Evolutionary conservation across 2,797 vertebrate genomes (phyloP), one percentile per base, ranked within the genome.

Genomic region (Tadarida brasiliensis): DNA sequence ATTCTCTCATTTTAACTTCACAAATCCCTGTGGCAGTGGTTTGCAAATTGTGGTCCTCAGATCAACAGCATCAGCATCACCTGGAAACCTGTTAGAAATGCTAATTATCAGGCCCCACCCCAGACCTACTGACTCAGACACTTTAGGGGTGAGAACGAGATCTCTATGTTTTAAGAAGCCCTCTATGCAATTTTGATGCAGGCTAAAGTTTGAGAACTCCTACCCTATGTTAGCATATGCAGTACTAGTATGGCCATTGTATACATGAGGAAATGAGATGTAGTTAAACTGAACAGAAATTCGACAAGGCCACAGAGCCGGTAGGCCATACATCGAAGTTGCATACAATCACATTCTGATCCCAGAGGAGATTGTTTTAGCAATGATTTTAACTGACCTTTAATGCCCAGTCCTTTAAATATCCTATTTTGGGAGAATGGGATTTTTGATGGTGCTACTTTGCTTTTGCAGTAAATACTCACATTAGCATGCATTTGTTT

Each of bases 361-460:
- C 87, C 24, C 26, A 91, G 65, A 78, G 30, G 67, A 5, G 81
- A 54, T 24, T 73, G n/a, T n/a, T 92, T 94, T 67, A 84, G 22
- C 10, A 67, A 30, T 47, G 8, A 87, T 83, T 74, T 74, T 80
- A 70, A 87, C n/a, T 85, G 61, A 2, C 20, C 44, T n/a, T 28
- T 76, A 49, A 71, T 51, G 10, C 47, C 14, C 30, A 47, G 71
- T 86, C 16, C n/a, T 77, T 82, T 87, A 74, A 91, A 35, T 74
- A 68, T 28, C 12, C 51, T 71, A 33, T 19, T 28, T 4, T 68
- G 17, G n/a, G 20, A 89, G 39, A 89, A 24, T 67, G 24, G 12
- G 33, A 82, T 94, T 95, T 95, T 44, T 81, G 73, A 91, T 86
- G 56, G 20, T 57, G 26, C 11, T 77, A 35, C 61, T 91, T 95